phyloP scores from a whole-genome alignment of 2,888 invertebrate genomes.

The Lottia scabra region DNA sequence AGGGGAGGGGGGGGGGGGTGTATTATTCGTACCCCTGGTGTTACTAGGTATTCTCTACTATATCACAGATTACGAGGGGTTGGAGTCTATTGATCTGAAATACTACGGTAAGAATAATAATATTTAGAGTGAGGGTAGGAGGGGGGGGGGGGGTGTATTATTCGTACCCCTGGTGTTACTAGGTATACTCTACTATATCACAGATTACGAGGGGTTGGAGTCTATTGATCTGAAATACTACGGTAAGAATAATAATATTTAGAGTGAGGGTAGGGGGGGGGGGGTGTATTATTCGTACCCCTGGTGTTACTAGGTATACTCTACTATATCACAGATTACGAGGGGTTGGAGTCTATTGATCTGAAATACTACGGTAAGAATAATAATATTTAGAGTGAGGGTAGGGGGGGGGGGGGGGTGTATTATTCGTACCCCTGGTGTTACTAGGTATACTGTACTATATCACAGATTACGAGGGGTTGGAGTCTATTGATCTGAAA shows the following conservation, averaged over 20 bases:
- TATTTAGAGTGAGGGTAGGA: too few relatives aligned
- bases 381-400: too few relatives aligned
- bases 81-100: slow-evolving; percentile 47
- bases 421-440: slow-evolving; percentile 51
- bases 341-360: slow-evolving; percentile 42
- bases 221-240: slow-evolving; percentile 54
- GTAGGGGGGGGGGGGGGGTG: slow-evolving; percentile 27
- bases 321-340: slow-evolving; percentile 36
- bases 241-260: slow-evolving; percentile 39
- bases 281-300: too few relatives aligned
- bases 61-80: slow-evolving; percentile 33
- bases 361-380: slow-evolving; percentile 53
- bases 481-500: slow-evolving; percentile 47
- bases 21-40: slow-evolving; percentile 50
- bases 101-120: slow-evolving; percentile 47
- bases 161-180: slow-evolving; percentile 52
- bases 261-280: background rate
- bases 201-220: slow-evolving; percentile 29
- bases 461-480: slow-evolving; percentile 33
- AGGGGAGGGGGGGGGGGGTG: too few relatives aligned
- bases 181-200: slow-evolving; percentile 41
- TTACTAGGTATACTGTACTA: slow-evolving; percentile 45
- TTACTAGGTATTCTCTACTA: slow-evolving; percentile 45
- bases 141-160: slow-evolving; percentile 38
- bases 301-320: slow-evolving; percentile 48